Conservation (phyloP, 2,888 invertebrate species). For the Acrobasis repandana region DNA sequence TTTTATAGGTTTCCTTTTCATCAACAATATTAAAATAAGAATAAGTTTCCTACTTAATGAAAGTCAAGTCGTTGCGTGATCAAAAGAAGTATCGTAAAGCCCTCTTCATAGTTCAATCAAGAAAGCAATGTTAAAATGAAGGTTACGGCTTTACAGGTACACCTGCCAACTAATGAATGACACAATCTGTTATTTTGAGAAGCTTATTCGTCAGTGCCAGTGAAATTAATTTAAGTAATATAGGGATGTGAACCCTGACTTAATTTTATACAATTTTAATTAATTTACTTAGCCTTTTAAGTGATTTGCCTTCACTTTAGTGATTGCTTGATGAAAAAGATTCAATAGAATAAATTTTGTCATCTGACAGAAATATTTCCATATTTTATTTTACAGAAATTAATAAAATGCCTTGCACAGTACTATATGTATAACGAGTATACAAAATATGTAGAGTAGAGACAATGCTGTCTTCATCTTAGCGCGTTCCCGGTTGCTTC, state of each 20-base stretch:
- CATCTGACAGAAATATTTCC: too few species aligned
- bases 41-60: neutral
- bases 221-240: conserved; percentile 3
- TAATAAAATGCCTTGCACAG: too few species aligned
- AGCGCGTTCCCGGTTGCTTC: too few species aligned
- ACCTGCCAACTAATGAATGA: conserved; percentile 4
- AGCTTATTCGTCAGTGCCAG: conserved; percentile 5
- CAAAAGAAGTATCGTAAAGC: neutral
- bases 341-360: too few species aligned
- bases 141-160: neutral
- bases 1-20: too few species aligned
- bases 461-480: too few species aligned
- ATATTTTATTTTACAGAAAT: too few species aligned
- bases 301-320: too few species aligned
- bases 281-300: neutral
- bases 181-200: conserved; percentile 11
- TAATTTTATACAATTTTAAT: neutral
- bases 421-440: too few species aligned
- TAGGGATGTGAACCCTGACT: neutral
- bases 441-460: too few species aligned
- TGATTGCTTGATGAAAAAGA: too few species aligned
- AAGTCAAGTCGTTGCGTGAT: neutral
- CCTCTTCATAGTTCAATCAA: neutral
- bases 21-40: too few species aligned
- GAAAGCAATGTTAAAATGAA: neutral